Evolutionary conservation across 2,113 vertebrate species (phyloP), one percentile per base, ranked within the genome.

Genomic region (Microcebus griseorufus): DNA sequence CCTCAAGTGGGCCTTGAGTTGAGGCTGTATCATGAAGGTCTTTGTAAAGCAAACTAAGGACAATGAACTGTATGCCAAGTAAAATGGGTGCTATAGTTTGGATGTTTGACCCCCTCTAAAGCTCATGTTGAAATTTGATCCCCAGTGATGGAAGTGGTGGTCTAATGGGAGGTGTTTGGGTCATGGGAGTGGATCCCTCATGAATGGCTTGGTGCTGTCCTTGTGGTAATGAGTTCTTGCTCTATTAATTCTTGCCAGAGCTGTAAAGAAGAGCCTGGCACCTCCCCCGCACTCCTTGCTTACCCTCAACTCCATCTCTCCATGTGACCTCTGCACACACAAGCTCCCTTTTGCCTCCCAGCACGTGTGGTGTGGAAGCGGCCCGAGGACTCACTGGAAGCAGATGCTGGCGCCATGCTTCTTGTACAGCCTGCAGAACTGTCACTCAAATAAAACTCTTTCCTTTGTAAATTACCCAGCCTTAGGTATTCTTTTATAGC

Each of bases 201-300:
- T 45, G 39, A 73, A 42, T 45, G 70, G 70, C 12, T 73, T 73
- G 39, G 23, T 62, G 60, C 60, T 62, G 60, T 62, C 60, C 60
- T 25, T 27, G 23, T 62, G 60, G 60, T 27, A 62, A 27, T 14
- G 23, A 73, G 23, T 73, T 45, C 23, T 73, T 27, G 23, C 6
- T 27, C 70, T 27, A 27, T 42, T 42, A 42, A 23, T 42, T 73
- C 23, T 6, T 1, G 6, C 6, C 25, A 45, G 12, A 45, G 70
- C 37, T 73, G 39, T 42, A 22, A 42, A 73, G 25, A 73, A 73
- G 39, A 27, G 39, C 70, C 70, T 73, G 70, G 70, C 2, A 73
- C 1, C 6, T 42, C 70, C 23, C 12, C 3, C 1, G 6, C 0
- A 6, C 55, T 20, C 20, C 20, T 22, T 58, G 18, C 55, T 58